phyloP scores from a whole-genome alignment of 1,140 invertebrate species.

The Eumaeus atala region DNA sequence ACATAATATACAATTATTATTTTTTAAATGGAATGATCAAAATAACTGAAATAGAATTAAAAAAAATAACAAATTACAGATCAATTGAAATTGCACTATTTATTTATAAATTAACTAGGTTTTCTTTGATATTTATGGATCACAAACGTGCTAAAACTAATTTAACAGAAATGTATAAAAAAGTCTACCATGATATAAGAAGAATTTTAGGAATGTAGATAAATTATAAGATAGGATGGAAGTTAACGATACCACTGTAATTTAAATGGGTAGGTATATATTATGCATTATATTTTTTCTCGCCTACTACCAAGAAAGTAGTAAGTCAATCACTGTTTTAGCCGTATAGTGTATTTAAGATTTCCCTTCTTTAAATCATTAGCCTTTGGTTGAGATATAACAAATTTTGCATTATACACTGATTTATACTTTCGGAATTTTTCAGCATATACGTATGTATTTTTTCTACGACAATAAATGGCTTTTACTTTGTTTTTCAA shows the following conservation, averaged over 20 bases:
- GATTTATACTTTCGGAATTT: constrained; percentile 63
- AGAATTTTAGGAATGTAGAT: constrained; percentile 12
- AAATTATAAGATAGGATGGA: background rate
- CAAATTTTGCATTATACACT: constrained; percentile 51
- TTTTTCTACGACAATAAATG: constrained; percentile 56
- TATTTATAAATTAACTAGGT: constrained; percentile 29
- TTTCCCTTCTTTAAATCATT: constrained; percentile 39
- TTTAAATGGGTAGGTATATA: constrained; percentile 3
- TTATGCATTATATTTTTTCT: background rate
- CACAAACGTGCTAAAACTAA: constrained; percentile 10
- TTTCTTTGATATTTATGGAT: constrained; percentile 33
- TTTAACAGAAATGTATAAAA: constrained; percentile 9
- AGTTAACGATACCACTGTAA: background rate
- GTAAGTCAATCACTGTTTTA: constrained; percentile 44
- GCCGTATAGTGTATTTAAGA: constrained; percentile 59
- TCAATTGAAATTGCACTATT: constrained; percentile 57
- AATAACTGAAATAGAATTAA: constrained; percentile 56
- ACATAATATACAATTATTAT: background rate
- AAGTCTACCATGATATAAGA: background rate
- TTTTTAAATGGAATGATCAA: constrained; percentile 47
- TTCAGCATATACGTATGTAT: constrained; percentile 52
- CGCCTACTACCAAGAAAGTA: constrained; percentile 7
- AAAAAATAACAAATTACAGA: constrained; percentile 55
- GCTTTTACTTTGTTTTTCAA: constrained; percentile 52
- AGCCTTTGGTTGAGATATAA: constrained; percentile 51